Evolutionary conservation across 2,113 vertebrate genomes (phyloP), one percentile per base, ranked within the genome.

Genomic region (Neolamprologus sp.): DNA sequence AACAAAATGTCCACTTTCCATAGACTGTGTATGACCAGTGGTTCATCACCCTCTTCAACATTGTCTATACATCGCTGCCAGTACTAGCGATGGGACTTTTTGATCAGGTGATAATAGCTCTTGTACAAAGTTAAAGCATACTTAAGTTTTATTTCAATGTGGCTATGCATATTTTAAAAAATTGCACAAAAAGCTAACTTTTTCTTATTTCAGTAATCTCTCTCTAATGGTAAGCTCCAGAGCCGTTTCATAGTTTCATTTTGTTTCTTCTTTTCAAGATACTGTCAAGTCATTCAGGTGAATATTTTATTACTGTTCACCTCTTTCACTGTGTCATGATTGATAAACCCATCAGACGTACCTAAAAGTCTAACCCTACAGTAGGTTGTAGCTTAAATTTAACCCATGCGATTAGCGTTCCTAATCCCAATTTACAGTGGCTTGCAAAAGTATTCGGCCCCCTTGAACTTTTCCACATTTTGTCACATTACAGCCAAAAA

Each of bases 21-120:
- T 92, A 98, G 97, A 97, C 97, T 5, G 96, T 97, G 55, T 98
- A 98, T 85, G 97, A 97, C 91, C 97, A 97, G 91, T 97, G 97
- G 97, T 98, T 98, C 92, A 97, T 98, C 82, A 97, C 97, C 33
- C 94, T 98, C 81, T 98, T 97, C 94, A 98, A 97, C 83, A 97
- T 97, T 84, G 96, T 97, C 80, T 98, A 97, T 86, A 97, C 96
- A 4, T 98, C 97, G 6, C 93, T 98, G 84, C 97, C 97, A 57
- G 96, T 98, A 47, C 93, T 98, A 86, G 97, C 97, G 2, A 97
- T 96, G 97, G 97, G 96, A n/a, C 89, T 98, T 88, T 98, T 98
- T 95, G 97, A 97, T 89, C 97, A 98, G 97, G 97, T 98, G 96
- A 65, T 8, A 7, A 21, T 33, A 51, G 11, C 11, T 30, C 17